Evolutionary conservation across 2,888 invertebrate species (phyloP).

Genomic region (Drosophila hamatofila): DNA sequence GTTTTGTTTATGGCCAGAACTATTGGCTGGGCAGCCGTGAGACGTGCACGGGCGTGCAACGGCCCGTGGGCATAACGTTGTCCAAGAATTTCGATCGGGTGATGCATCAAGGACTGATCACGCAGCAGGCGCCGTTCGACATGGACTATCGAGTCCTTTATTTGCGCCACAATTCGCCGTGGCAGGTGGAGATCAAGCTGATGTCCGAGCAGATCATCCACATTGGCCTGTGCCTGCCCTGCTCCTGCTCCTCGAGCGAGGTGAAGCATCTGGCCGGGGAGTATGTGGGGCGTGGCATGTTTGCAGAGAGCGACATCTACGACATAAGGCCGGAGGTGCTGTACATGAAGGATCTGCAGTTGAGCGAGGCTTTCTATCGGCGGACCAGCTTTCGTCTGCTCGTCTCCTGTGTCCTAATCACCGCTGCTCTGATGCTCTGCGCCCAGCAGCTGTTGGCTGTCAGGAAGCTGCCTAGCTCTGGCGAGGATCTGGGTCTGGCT

Average conservation of each 20-base stretch:
- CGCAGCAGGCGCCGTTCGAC: conserved; percentile 83
- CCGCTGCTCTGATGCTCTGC: conserved; percentile 73
- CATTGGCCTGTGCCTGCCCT: conserved; percentile 87
- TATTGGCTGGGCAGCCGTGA: conserved; percentile 87
- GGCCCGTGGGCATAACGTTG: conserved; percentile 83
- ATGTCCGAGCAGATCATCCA: conserved; percentile 86
- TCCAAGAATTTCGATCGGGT: conserved; percentile 83
- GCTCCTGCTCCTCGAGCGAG: conserved; percentile 85
- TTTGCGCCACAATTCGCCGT: conserved; percentile 84
- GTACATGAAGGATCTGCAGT: conserved; percentile 83
- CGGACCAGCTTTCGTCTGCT: conserved; percentile 82
- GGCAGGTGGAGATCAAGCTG: conserved; percentile 85
- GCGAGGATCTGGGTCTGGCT: conserved; percentile 37
- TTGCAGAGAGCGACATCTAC: conserved; percentile 83
- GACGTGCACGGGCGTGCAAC: conserved; percentile 86
- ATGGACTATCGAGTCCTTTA: conserved; percentile 85
- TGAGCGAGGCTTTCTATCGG: conserved; percentile 81
- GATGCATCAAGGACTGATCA: conserved; percentile 84
- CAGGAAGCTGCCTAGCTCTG: conserved; percentile 23
- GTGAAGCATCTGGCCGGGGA: conserved; percentile 82
- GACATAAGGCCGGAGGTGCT: conserved; percentile 84
- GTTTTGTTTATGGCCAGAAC: conserved; percentile 88
- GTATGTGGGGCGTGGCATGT: conserved; percentile 78
- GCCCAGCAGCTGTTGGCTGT: conserved; percentile 62
- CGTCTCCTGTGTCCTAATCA: conserved; percentile 67